Evolutionary conservation across 2,113 vertebrate species (phyloP).

Genomic region (Cnemophilus loriae): DNA sequence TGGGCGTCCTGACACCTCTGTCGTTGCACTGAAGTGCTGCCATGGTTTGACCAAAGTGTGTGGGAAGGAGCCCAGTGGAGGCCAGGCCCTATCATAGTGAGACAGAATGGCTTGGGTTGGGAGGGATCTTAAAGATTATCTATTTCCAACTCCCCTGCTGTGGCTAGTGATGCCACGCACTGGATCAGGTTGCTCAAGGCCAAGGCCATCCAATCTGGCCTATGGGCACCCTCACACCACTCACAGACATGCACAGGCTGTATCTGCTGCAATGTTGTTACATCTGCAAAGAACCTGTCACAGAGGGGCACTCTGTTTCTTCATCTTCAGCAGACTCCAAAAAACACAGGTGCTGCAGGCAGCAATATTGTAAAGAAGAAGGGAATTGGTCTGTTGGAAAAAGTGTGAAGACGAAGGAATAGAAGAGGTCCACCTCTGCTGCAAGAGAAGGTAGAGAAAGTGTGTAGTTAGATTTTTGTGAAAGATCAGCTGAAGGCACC

Average conservation of each 20-base stretch:
- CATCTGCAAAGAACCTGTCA: not conserved
- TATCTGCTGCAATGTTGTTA: not conserved
- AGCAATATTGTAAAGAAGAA: not conserved
- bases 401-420: not conserved
- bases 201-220: not conserved
- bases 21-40: not conserved
- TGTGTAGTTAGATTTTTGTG: not conserved
- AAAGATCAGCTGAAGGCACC: not conserved
- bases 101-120: not conserved
- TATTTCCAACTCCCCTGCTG: not conserved
- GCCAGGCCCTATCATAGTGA: not conserved
- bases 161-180: not conserved
- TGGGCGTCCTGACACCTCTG: not conserved
- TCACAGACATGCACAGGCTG: not conserved
- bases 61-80: not conserved
- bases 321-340: not conserved
- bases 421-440: not conserved
- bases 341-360: not conserved
- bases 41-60: not conserved
- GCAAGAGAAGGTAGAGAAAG: not conserved
- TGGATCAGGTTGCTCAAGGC: not conserved
- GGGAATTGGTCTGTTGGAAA: not conserved
- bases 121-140: not conserved
- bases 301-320: not conserved
- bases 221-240: not conserved